Percentiles rank a stretch among this genome's conserved stretches.
phyloP scores from a whole-genome alignment of 2,113 vertebrate genomes.

The Rhegmatorhina hoffmannsi region DNA sequence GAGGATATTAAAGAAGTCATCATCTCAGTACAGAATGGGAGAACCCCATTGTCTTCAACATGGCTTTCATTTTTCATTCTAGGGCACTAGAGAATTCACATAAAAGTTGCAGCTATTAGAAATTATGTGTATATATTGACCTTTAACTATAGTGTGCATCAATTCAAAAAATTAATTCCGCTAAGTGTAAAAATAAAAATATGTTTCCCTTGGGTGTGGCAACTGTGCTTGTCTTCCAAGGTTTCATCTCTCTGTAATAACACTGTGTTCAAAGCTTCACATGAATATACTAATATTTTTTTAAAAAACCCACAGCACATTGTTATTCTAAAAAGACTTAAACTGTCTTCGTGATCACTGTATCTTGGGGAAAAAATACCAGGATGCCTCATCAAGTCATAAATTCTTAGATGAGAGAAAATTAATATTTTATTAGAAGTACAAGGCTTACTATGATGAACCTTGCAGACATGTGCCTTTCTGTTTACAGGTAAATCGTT shows the following conservation, averaged over 20 bases:
- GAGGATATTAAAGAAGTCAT: background rate
- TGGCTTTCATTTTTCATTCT: background rate
- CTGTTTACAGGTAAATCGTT: constrained; percentile 30
- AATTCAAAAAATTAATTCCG: constrained; percentile 1
- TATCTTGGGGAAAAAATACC: background rate
- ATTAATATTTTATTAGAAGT: constrained; percentile 35
- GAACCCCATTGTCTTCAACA: background rate
- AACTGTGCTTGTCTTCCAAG: background rate
- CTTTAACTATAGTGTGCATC: background rate
- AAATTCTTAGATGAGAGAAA: background rate
- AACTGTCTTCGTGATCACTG: background rate
- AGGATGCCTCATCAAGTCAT: background rate
- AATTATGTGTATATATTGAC: background rate
- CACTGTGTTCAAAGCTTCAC: background rate
- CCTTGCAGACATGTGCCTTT: background rate
- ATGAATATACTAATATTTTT: background rate
- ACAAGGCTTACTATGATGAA: background rate
- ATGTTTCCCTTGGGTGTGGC: background rate
- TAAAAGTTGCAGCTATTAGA: background rate
- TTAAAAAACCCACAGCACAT: background rate
- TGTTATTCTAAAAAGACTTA: background rate
- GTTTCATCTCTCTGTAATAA: background rate
- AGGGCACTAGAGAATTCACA: background rate
- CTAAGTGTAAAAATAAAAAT: background rate
- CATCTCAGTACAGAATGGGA: background rate